These are phyloP conservation scores for Lydus trimaculatus DNA, from an alignment of 2,888 invertebrate genomes.

Conservation along the genomic window DNA sequence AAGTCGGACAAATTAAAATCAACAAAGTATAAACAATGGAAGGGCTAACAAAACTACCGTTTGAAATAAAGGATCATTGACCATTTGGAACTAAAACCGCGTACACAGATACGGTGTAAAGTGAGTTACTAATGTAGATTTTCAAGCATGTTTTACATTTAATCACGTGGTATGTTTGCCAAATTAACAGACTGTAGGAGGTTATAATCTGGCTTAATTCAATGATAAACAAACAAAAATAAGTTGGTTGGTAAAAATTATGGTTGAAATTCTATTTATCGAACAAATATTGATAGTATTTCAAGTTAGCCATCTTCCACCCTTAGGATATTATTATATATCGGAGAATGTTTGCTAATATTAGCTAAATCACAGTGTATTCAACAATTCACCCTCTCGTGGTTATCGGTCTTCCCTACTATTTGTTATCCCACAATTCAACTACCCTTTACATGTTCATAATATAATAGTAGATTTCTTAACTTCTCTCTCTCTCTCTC, in stretches of 20 bases:
- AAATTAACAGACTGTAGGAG: no score
- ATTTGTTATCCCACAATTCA: constrained; percentile 30
- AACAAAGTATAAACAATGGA: no score
- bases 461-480: constrained; percentile 26
- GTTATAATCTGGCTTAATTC: not conserved
- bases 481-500: constrained; percentile 23
- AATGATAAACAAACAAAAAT: not conserved
- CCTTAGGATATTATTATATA: not conserved
- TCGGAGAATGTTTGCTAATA: constrained; percentile 20
- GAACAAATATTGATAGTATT: constrained; percentile 10
- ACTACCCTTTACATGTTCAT: constrained; percentile 23
- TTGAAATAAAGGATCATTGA: no score
- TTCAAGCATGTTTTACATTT: no score
- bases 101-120: no score
- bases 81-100: no score
- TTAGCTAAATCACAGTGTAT: constrained; percentile 24
- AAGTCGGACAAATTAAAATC: no score
- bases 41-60: no score
- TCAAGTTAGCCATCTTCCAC: not conserved
- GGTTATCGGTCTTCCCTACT: constrained; percentile 10
- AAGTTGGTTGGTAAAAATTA: not conserved
- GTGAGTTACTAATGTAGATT: no score
- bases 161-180: no score
- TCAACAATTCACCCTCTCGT: constrained; percentile 16
- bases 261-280: not conserved